Evolutionary conservation across 2,113 vertebrate genomes (phyloP), one percentile per base, ranked within the genome.

Genomic region (Cololabis saira): DNA sequence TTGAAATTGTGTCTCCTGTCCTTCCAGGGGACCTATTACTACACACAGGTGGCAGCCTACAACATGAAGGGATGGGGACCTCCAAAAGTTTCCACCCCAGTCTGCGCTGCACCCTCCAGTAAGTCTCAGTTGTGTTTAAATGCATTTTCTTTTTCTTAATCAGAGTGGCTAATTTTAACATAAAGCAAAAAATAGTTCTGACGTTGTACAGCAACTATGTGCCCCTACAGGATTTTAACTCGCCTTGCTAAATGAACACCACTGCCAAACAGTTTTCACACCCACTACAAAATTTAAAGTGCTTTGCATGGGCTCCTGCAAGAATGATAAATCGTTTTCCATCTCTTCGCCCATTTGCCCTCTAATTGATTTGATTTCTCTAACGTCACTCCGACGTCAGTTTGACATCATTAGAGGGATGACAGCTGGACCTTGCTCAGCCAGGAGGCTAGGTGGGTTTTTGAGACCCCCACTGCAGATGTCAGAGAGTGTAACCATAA

Each of bases 11-110:
- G 10, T 81, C 51, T 80, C 40, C 43, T 83, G 72, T 82, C 52
- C 52, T 82, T 82, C 33, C 89, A 97, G 96, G 95, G 95, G 58
- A 89, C 87, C 0, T 75, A 87, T 4, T 96, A 95, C 87, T 95
- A 96, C 0, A 84, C 96, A 67, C 95, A 93, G 27, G 95, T 96
- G 52, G 93, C 93, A 1, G 95, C 95, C 33, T 96, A 96, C 89
- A 97, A 97, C 87, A 97, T 96, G 96, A 97, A 97, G 81, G 96
- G 96, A 27, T 97, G 96, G 96, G 95, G 96, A 5, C 84, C 93
- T 17, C 85, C 93, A 0, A 91, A 93, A 17, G 62, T 83, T 50
- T 95, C 95, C 0, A 52, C 85, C 40, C 96, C 96, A 16, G 71
- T 89, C 21, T 96, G 90, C 1, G 95, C 95, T 18, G 82, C 91